These are phyloP conservation scores for Tenualosa thibaudeaui DNA, from an alignment of 2,797 vertebrate genomes.

Conservation along the genomic window DNA sequence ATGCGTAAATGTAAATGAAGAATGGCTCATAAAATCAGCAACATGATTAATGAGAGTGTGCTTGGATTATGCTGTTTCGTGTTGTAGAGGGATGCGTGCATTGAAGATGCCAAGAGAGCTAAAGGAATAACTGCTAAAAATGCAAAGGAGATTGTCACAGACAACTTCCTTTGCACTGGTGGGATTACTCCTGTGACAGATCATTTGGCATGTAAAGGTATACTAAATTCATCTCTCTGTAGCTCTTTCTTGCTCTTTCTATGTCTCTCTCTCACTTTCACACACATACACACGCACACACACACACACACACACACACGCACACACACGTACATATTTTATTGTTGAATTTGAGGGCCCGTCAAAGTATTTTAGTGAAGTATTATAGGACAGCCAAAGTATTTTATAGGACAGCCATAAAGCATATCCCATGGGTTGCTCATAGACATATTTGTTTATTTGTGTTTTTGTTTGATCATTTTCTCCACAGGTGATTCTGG, in stretches of 20 bases:
- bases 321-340: neutral
- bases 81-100: constrained; percentile 34
- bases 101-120: constrained; percentile 43
- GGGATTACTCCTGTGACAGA: constrained; percentile 38
- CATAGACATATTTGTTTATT: neutral
- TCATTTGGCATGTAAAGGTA: constrained; percentile 56
- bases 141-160: constrained; percentile 38
- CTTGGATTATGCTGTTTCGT: neutral
- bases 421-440: neutral
- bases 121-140: neutral
- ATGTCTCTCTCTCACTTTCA: neutral
- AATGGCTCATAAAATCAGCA: too few relatives aligned
- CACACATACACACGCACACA: neutral
- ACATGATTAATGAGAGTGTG: neutral
- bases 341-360: too few relatives aligned
- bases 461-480: neutral
- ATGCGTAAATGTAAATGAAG: too few relatives aligned
- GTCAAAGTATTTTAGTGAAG: too few relatives aligned
- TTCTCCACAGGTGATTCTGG: constrained; percentile 57
- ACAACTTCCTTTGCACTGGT: constrained; percentile 57
- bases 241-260: neutral
- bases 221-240: neutral
- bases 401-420: too few relatives aligned
- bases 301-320: neutral
- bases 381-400: too few relatives aligned